Evolutionary conservation across 2,888 invertebrate species (phyloP), one percentile per base, ranked within the genome.

Genomic region (Yponomeuta malinellus): DNA sequence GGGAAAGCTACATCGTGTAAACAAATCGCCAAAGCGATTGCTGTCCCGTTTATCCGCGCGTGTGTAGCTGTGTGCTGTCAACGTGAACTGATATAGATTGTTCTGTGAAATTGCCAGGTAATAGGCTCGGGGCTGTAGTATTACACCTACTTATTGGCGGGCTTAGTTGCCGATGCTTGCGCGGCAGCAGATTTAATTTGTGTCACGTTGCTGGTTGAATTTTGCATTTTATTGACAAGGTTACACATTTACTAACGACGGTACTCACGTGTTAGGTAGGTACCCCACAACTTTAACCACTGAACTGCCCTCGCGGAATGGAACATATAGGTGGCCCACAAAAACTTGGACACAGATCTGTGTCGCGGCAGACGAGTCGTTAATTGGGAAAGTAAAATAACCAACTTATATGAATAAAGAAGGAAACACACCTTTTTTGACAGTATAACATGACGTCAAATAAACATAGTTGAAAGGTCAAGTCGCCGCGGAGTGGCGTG

Each of bases 61-160:
- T 88, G 86, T 86, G 88, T 87, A 87, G 83, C 83, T 88, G 90
- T 90, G 90, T 90, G 90, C 87, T 81, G 86, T 86, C 82, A 48
- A 81, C 86, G 82, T 85, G 85, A 84, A 82, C 84, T 85, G 83
- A 87, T 84, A 89, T 89, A 88, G 89, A 89, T 90, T 90, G 89
- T 90, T 90, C 91, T 89, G 90, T 90, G 90, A 91, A 91, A 91
- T 92, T 91, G 90, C 89, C 91, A 92, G 92, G 92, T 92, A 92
- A 91, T 92, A 92, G 90, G 89, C 89, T 84, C 86, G 86, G 86
- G 87, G 86, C 90, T 90, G 86, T 89, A 87, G 86, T 83, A 89
- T 90, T 90, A 90, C 90, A 90, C 88, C 88, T 88, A 90, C 88
- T 90, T 89, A 90, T 89, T 89, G 87, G 85, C 85, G 83, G 85